These are phyloP conservation scores for Ameiurus melas DNA, from an alignment of 2,113 vertebrate species.

Conservation along the genomic window DNA sequence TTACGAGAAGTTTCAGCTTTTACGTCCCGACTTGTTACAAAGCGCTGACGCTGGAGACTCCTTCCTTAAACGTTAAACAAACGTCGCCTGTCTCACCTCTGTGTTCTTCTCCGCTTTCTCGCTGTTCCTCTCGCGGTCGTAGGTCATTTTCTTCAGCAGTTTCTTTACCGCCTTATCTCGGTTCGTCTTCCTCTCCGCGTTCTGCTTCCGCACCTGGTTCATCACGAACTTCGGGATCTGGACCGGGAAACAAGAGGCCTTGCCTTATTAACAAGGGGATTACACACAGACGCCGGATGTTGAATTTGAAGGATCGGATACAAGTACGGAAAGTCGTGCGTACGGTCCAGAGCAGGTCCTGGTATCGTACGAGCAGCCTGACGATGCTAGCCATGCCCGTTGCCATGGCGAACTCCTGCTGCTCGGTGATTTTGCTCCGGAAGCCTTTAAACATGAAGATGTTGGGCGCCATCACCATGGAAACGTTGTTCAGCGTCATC, in stretches of 20 bases:
- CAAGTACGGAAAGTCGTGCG: slow-evolving; percentile 48
- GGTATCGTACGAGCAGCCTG: slow-evolving; percentile 88
- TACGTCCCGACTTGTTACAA: not conserved
- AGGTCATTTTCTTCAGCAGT: slow-evolving; percentile 93
- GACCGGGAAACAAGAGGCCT: not conserved
- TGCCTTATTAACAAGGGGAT: not conserved
- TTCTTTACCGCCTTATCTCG: slow-evolving; percentile 86
- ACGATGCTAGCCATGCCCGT: slow-evolving; percentile 85
- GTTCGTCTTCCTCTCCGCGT: slow-evolving; percentile 82
- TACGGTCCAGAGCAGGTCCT: slow-evolving; percentile 93
- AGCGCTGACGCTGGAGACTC: not conserved
- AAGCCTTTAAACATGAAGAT: slow-evolving; percentile 89
- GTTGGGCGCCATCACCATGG: slow-evolving; percentile 97
- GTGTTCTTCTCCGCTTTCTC: slow-evolving; percentile 77
- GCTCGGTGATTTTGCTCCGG: slow-evolving; percentile 80
- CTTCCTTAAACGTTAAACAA: too few species aligned
- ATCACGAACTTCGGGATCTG: slow-evolving; percentile 96
- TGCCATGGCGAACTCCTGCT: slow-evolving; percentile 88
- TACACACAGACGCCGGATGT: not conserved
- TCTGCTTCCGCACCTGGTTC: slow-evolving; percentile 91
- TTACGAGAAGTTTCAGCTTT: too few species aligned
- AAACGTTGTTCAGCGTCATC: slow-evolving; percentile 94
- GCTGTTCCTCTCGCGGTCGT: slow-evolving; percentile 82
- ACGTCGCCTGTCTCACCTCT: slow-evolving; percentile 72
- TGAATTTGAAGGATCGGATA: not conserved